Evolutionary conservation across 1,140 invertebrate species (phyloP), one percentile per base, ranked within the genome.

Genomic region (Pachypsylla venusta): DNA sequence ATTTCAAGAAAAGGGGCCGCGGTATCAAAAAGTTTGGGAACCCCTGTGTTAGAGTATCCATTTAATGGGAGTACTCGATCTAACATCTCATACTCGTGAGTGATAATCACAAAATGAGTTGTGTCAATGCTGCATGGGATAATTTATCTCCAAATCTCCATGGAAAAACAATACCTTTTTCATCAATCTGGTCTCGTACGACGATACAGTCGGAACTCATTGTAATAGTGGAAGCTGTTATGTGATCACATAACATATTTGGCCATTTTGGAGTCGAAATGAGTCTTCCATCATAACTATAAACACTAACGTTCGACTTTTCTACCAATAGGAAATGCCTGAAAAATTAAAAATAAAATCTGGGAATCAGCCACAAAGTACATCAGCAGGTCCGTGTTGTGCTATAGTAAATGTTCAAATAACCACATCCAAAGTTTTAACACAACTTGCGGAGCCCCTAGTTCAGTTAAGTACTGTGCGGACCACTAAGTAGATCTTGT

Each of bases 311-410:
- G 48, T 77, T 76, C 35, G 78, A 79, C 64, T 81, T 80, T 71
- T 93, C 90, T 5, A 93, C 82, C 25, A 95, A 67, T 57, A 93
- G 73, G 66, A 97, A 85, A 69, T 89, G 82, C 69, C 89, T 92
- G 64, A 20, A 79, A 76, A 67, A 54, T 53, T 57, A 40, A 42
- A 13, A 16, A 25, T 16, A 26, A 61, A 3, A 14, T 0, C 0
- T 56, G 13, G 4, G 56, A 25, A 27, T 55, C 4, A 5, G 59
- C 58, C 16, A 59, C 19, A n/a, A n/a, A n/a, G n/a, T n/a, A n/a
- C n/a, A n/a, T n/a, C n/a, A n/a, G n/a, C n/a, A n/a, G n/a, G n/a
- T n/a, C n/a, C n/a, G n/a, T n/a, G n/a, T n/a, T n/a, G n/a, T n/a
- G n/a, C n/a, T n/a, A n/a, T n/a, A n/a, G n/a, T n/a, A n/a, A n/a